These are phyloP conservation scores for Montifringilla adamsi DNA, from an alignment of 2,113 vertebrate species.

Conservation along the genomic window DNA sequence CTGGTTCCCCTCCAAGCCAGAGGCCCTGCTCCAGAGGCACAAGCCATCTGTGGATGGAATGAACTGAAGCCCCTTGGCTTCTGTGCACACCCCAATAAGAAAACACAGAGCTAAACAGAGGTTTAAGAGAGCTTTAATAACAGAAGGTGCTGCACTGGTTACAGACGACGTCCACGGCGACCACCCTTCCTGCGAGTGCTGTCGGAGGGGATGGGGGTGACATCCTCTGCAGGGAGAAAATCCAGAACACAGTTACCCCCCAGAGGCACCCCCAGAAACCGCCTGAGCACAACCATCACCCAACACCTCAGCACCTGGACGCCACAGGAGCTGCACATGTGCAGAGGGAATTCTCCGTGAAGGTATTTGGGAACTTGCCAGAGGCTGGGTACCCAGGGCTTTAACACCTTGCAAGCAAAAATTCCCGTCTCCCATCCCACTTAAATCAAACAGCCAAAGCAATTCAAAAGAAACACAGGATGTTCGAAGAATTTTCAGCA, in stretches of 20 bases:
- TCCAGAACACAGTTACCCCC: background rate
- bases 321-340: fast-evolving
- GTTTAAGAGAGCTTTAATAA: constrained; percentile 83
- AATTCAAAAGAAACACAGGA: background rate
- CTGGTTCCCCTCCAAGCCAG: background rate
- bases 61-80: background rate
- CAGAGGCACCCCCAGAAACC: background rate
- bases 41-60: background rate
- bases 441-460: background rate
- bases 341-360: fast-evolving
- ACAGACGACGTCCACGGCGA: constrained; percentile 95
- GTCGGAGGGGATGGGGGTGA: constrained; percentile 97
- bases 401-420: background rate
- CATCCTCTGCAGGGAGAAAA: constrained; percentile 85
- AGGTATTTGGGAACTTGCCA: background rate
- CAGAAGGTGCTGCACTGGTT: constrained; percentile 62
- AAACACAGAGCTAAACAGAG: background rate
- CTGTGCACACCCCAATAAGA: background rate
- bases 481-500: background rate
- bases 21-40: background rate
- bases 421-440: background rate
- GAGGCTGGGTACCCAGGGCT: background rate
- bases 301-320: fast-evolving
- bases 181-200: constrained; percentile 98
- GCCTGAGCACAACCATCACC: background rate